A percentile compares a stretch with the other conserved stretches of the same genome.
Conservation (phyloP, 2,113 vertebrate genomes). For the Otis tarda region DNA sequence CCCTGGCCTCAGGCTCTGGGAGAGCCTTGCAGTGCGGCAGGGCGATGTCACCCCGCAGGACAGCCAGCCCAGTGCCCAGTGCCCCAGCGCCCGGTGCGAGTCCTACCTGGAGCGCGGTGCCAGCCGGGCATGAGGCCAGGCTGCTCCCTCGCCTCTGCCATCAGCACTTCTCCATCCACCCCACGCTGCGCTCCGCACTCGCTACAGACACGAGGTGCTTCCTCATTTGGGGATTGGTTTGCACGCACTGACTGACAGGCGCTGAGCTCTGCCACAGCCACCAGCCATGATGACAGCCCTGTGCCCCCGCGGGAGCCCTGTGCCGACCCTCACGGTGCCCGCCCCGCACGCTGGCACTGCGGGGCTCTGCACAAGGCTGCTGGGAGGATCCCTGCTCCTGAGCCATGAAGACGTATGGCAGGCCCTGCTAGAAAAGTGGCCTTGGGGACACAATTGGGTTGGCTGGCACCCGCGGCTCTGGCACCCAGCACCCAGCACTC, state of each 20-base stretch:
- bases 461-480: neutral
- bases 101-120: constrained; percentile 71
- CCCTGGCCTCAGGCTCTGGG: neutral
- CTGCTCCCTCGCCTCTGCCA: constrained; percentile 67
- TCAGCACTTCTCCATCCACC: constrained; percentile 56
- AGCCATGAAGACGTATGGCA: rapidly evolving
- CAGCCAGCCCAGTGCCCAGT: neutral
- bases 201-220: constrained; percentile 29
- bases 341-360: rapidly evolving
- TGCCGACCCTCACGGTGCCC: rapidly evolving
- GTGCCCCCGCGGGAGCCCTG: neutral
- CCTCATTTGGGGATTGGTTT: constrained; percentile 74
- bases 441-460: neutral
- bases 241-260: constrained; percentile 62
- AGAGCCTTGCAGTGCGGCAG: rapidly evolving
- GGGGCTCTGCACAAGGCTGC: rapidly evolving
- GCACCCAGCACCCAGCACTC: neutral
- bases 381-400: neutral
- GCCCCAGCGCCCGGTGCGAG: neutral
- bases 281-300: neutral
- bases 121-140: neutral
- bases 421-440: neutral
- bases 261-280: neutral
- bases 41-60: neutral
- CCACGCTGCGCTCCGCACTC: neutral